Evolutionary conservation across 2,797 vertebrate genomes (phyloP).

Genomic region (Lagodon rhomboides): DNA sequence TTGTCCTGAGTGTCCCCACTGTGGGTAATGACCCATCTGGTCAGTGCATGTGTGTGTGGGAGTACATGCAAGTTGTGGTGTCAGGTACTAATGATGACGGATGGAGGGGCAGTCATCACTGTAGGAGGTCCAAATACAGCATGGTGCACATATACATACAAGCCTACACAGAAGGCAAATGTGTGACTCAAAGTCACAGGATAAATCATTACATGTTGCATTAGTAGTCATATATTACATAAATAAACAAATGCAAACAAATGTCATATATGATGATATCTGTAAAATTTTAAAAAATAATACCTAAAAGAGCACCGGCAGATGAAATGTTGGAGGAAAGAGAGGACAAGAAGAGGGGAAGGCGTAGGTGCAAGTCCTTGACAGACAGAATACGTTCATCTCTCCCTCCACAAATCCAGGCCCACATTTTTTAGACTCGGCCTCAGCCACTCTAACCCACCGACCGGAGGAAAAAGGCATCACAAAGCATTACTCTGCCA

Average conservation of each 20-base stretch:
- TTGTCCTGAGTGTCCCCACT: constrained; percentile 70
- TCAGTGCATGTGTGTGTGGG: constrained; percentile 54
- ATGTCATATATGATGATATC: constrained; percentile 3
- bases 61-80: constrained; percentile 47
- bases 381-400: constrained; percentile 39
- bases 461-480: constrained; percentile 58
- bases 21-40: constrained; percentile 78
- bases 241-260: constrained; percentile 21
- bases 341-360: constrained; percentile 2
- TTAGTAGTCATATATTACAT: neutral
- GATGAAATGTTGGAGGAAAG: constrained; percentile 9
- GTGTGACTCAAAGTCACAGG: constrained; percentile 50
- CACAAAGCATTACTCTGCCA: constrained; percentile 57
- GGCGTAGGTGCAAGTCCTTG: constrained; percentile 16
- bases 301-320: constrained; percentile 7
- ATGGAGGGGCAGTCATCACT: constrained; percentile 49
- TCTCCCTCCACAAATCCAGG: constrained; percentile 54
- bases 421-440: constrained; percentile 49
- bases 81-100: constrained; percentile 77
- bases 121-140: constrained; percentile 51
- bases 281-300: constrained; percentile 12
- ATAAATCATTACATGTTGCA: constrained; percentile 10
- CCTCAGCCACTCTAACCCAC: constrained; percentile 43
- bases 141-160: constrained; percentile 28
- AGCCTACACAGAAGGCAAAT: constrained; percentile 22